Evolutionary conservation across 2,888 invertebrate species (phyloP), one percentile per base, ranked within the genome.

Genomic region (Stenichneumon culpator): DNA sequence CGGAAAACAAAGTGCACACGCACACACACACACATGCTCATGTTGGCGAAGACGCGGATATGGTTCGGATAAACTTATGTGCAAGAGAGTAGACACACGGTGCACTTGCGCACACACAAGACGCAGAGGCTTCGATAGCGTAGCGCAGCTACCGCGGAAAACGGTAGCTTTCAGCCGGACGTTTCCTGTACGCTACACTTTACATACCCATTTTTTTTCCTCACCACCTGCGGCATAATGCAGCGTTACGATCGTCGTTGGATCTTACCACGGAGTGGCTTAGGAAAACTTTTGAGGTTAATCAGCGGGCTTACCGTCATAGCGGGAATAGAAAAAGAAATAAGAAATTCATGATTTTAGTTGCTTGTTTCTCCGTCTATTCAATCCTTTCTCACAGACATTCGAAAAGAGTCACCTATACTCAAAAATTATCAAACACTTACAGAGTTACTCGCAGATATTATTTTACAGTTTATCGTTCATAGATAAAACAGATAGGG

Each of bases 181-280:
- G 70, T 75, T 83, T 83, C 79, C 83, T n/a, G 50, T 69, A 54
- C 57, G 19, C 74, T 70, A 79, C 79, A 83, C 73, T 69, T 79
- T 79, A 75, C 70, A 74, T 70, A 70, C 70, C 63, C 52, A 16
- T 63, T 69, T 77, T 72, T 68, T 69, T 47, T n/a, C 47, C 60
- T 69, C 78, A 65, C 65, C 84, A 82, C 83, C 79, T 75, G 79
- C 79, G 63, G 79, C 83, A 68, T 14, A 72, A 32, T 60, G 50
- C 82, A 70, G 63, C 65, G 70, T 75, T 79, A 79, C 70, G 39
- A 73, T 32, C 32, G 19, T 47, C 73, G 69, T 79, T 69, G 67
- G 60, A 52, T 63, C 68, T 44, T 39, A 63, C 69, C 68, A 2
- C 47, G 11, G 19, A 72, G 72, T 47, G n/a, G 67, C 32, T 16